Evolutionary conservation across 2,113 vertebrate species (phyloP).

Genomic region (Sphaerodactylus townsendi): DNA sequence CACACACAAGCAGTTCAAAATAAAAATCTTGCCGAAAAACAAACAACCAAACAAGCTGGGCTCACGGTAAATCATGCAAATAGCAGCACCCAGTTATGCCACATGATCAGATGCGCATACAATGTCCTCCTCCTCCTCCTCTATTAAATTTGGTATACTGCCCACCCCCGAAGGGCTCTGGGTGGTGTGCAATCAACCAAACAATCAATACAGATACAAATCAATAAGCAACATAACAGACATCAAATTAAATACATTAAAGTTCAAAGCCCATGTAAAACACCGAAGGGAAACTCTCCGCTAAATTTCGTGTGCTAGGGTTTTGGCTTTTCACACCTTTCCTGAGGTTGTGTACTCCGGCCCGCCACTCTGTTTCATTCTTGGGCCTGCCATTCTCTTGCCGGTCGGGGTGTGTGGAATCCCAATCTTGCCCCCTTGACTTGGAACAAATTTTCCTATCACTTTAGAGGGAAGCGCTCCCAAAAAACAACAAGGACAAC

Average conservation of each 20-base stretch:
- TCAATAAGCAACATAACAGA: too few relatives aligned
- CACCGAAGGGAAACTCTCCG: background rate
- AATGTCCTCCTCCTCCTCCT: background rate
- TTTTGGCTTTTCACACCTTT: background rate
- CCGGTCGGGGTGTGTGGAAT: background rate
- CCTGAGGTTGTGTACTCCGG: too few relatives aligned
- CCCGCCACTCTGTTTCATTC: background rate
- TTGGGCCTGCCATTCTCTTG: background rate
- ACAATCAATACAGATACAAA: too few relatives aligned
- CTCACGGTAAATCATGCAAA: too few relatives aligned
- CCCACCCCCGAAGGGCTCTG: too few relatives aligned
- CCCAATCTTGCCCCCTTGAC: background rate
- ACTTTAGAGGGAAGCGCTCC: slow-evolving; percentile 37
- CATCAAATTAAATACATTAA: too few relatives aligned
- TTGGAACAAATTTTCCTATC: slow-evolving; percentile 18
- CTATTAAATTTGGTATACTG: too few relatives aligned
- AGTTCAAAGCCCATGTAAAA: too few relatives aligned
- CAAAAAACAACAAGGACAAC: too few relatives aligned
- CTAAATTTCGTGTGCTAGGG: background rate
- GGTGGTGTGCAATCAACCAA: too few relatives aligned
- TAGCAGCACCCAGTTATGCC: background rate
- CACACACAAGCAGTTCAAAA: too few relatives aligned
- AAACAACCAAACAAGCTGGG: background rate
- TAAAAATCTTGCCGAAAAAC: background rate
- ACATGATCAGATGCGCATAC: too few relatives aligned